Base-by-base conservation (phyloP, 2,113 vertebrate species). In the Glaucidium brasilianum region DNA sequence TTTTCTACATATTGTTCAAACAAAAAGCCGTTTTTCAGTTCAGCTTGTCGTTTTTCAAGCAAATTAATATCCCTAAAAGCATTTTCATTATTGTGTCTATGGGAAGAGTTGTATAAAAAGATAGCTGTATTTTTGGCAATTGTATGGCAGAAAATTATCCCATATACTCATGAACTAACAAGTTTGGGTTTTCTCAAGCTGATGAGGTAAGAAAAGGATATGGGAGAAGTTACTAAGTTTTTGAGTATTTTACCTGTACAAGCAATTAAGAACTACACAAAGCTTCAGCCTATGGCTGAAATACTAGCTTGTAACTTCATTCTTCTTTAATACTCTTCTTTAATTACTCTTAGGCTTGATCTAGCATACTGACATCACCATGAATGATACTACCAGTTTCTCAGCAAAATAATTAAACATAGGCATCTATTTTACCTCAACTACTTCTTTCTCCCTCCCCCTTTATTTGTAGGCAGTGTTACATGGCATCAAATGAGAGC, bases 401-500 rank as follows among this genome's bases (percentile, higher is more conserved):
- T 50, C 69, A 23, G 41, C 12, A 67, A 49, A 92, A 49, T 4
- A 52, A 73, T 12, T 16, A 49, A 69, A 55, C 0, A 0, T 5
- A 62, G 15, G 8, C 20, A 81, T n/a, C n/a, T 72, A 22, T 41
- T 85, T 88, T 35, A 52, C 6, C 34, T 62, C 32, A 47, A 3
- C 13, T 32, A 15, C 29, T 15, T 49, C 29, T 26, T 59, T 35
- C 23, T 39, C 59, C 20, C 83, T 45, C 17, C 10, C 15, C 15
- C 20, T 27, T 45, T 20, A 20, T 27, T 19, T 19, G 29, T 6
- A 6, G 59, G 21, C 67, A 68, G 35, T 1, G 0, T 22, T 56
- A 32, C 15, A 26, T 0, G 10, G 74, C 56, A 45, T 30, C 55
- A 26, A 13, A 39, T 15, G 15, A 25, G 55, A 71, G 30, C 82